Percentiles rank a stretch among this genome's conserved stretches.
phyloP scores from a whole-genome alignment of 2,113 vertebrate genomes.

The Lates calcarifer region DNA sequence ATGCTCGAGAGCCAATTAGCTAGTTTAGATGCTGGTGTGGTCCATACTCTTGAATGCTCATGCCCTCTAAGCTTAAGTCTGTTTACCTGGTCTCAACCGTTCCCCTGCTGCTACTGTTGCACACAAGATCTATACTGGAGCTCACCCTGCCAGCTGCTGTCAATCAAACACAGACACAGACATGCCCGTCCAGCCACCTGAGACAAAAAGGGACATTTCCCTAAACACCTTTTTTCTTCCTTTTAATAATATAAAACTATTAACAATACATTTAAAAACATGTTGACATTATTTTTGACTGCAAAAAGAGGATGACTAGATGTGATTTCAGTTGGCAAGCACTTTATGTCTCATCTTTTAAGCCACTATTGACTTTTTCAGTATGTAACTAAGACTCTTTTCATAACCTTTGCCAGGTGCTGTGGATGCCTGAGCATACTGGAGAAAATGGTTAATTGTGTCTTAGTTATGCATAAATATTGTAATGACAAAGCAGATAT shows the following conservation, averaged over 20 bases:
- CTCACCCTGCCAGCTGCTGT: constrained; percentile 7
- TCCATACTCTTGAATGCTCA: not conserved
- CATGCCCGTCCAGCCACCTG: not conserved
- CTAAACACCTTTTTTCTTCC: not conserved
- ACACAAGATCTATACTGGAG: not conserved
- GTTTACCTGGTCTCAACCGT: not conserved
- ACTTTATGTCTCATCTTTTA: not conserved
- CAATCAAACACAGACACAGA: not conserved
- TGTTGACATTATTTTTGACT: too few relatives aligned
- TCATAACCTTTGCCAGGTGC: not conserved
- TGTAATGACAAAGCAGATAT: not conserved
- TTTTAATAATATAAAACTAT: not conserved
- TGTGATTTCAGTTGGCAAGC: too few relatives aligned
- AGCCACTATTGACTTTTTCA: not conserved
- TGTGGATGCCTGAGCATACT: not conserved
- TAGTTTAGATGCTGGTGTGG: not conserved
- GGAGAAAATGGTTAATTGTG: not conserved
- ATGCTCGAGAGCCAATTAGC: not conserved
- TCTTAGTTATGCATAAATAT: not conserved
- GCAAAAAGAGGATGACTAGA: too few relatives aligned
- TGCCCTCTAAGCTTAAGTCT: not conserved
- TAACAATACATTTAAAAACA: too few relatives aligned
- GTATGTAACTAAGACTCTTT: not conserved
- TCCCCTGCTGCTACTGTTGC: not conserved
- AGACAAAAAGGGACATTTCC: not conserved